Conservation (phyloP, 92 coral and sea anemone genomes). For the Phenganax stokvisi region DNA sequence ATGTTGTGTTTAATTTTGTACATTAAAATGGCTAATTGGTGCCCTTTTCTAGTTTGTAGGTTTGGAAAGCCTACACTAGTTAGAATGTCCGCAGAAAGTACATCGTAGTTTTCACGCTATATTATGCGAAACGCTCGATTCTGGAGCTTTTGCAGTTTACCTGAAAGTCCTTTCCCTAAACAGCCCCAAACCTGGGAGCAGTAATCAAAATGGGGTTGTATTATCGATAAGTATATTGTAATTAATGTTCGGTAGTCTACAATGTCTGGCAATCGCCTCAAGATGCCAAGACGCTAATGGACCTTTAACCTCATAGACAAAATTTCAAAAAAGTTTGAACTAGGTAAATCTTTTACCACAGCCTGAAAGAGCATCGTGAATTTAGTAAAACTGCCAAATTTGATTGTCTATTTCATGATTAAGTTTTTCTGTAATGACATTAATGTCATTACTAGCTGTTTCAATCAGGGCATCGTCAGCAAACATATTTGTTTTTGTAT, state of each 20-base stretch:
- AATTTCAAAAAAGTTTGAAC: too few relatives aligned
- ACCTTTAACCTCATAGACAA: neutral
- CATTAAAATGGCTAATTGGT: neutral
- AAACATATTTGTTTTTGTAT: neutral
- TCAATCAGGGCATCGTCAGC: constrained; percentile 18
- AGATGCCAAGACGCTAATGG: neutral
- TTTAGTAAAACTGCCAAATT: too few relatives aligned
- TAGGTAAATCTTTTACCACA: too few relatives aligned
- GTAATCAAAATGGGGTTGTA: neutral
- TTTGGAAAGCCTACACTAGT: neutral
- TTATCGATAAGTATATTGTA: neutral
- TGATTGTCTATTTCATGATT: neutral
- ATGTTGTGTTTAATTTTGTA: neutral
- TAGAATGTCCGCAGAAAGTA: neutral
- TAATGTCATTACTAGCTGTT: constrained; percentile 6
- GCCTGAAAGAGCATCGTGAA: too few relatives aligned
- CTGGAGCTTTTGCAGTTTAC: neutral
- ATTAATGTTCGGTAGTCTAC: neutral
- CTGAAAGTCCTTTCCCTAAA: neutral
- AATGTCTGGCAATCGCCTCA: neutral
- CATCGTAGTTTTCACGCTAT: neutral
- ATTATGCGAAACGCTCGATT: neutral
- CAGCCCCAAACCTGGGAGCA: neutral
- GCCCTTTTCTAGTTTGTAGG: neutral
- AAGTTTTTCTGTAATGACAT: constrained; percentile 3